Evolutionary conservation across 2,113 vertebrate species (phyloP).

Genomic region (Tetrao urogallus): DNA sequence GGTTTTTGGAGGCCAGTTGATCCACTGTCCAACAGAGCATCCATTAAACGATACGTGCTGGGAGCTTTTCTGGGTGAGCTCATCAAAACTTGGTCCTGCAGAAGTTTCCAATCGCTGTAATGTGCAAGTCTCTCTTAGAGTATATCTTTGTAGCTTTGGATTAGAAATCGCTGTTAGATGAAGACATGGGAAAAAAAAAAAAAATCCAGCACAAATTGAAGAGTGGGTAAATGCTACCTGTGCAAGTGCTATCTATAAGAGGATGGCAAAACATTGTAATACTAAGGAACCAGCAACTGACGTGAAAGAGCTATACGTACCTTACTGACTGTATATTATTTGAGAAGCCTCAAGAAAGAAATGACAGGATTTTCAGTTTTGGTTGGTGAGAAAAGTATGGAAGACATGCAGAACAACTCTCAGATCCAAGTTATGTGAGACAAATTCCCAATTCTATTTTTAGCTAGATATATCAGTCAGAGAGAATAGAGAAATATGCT

Average conservation of each 20-base stretch:
- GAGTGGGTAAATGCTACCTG: not conserved
- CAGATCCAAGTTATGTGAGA: not conserved
- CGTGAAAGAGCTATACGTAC: not conserved
- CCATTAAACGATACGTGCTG: too few species aligned
- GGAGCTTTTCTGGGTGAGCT: not conserved
- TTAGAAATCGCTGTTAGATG: not conserved
- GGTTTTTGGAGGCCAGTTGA: not conserved
- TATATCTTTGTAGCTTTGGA: not conserved
- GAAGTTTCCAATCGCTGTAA: not conserved
- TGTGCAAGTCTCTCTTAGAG: not conserved
- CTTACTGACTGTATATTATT: not conserved
- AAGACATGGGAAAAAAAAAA: not conserved
- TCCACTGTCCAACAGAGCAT: not conserved
- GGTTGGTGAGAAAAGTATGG: not conserved
- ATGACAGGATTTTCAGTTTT: constrained; percentile 26
- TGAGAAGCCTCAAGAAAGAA: constrained; percentile 10
- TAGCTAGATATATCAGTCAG: not conserved
- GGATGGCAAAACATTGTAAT: not conserved
- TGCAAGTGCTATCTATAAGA: not conserved
- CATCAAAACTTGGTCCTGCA: not conserved
- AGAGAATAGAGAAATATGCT: constrained; percentile 19
- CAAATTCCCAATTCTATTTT: constrained; percentile 38
- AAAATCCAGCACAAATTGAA: not conserved
- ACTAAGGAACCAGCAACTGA: not conserved
- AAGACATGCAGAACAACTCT: constrained; percentile 3